Evolutionary conservation across 2,113 vertebrate species (phyloP).

Genomic region (Corvus hawaiiensis): DNA sequence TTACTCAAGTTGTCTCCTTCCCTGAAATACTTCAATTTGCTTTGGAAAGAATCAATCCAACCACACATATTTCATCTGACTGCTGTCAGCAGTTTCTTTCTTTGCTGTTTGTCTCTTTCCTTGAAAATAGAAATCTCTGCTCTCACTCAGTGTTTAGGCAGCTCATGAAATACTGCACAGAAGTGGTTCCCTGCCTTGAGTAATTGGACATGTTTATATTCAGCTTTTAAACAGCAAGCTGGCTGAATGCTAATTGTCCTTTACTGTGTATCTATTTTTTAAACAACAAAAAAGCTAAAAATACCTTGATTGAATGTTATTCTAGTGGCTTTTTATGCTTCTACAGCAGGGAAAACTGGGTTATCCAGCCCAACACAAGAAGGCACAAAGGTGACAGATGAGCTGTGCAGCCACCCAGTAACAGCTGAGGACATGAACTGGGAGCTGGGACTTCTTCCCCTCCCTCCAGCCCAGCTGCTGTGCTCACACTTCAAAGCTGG

Average conservation of each 20-base stretch:
- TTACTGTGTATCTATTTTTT: background rate
- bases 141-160: background rate
- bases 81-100: background rate
- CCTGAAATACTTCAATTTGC: background rate
- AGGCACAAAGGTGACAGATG: background rate
- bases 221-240: background rate
- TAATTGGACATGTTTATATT: background rate
- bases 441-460: background rate
- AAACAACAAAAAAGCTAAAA: background rate
- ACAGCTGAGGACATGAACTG: background rate
- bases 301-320: background rate
- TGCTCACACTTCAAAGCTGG: background rate
- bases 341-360: background rate
- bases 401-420: background rate
- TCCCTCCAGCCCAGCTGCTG: background rate
- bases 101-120: background rate
- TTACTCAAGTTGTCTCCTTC: background rate
- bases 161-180: background rate
- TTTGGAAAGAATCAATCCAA: background rate
- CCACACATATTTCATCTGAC: background rate
- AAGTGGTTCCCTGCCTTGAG: background rate
- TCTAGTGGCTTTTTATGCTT: background rate
- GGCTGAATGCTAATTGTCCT: background rate
- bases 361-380: background rate
- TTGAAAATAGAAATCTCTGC: background rate